Evolutionary conservation across 2,113 vertebrate species (phyloP), one percentile per base, ranked within the genome.

Genomic region (Paralichthys olivaceus): DNA sequence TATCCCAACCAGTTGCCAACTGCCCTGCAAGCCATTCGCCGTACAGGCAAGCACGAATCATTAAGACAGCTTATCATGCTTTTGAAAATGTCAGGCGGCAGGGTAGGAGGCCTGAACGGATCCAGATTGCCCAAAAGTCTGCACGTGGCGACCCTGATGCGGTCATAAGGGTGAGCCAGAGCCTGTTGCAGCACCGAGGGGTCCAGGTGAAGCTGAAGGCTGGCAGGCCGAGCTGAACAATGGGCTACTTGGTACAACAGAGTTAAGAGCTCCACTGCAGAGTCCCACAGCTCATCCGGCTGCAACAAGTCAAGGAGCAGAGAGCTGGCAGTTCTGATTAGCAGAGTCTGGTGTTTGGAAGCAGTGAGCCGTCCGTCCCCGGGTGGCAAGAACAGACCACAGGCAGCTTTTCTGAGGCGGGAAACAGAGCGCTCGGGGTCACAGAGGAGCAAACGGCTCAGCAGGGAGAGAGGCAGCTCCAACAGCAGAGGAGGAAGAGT

Each of bases 391-490:
- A 94, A 93, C 77, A 95, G 93, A 53, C 71, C 76, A 49, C 56
- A 67, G 58, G 88, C 65, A 8, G 93, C 87, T 22, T 81, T 72
- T 66, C 91, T 89, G 66, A 97, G 92, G 88, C 92, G 91, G 49
- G 89, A 84, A 74, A 95, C 75, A 0, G 93, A 90, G 47, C 56
- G 80, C 19, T 72, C 40, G 0, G 93, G 63, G 86, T 97, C 94
- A 13, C 85, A 95, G 56, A 98, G 88, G 29, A 95, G 91, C 13
- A 99, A 85, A 45, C 89, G 95, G 81, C 95, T 93, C 68, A 98
- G 91, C 61, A 99, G 93, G 74, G 94, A 94, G 60, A 98, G 61
- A 11, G 97, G 97, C 76, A 96, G 90, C 87, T 97, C 94, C 0
- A 95, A 87, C 11, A 92, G 91, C 0, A 67, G 70, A 57, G 92